These are phyloP conservation scores for Campoletis sonorensis DNA, from an alignment of 1,140 invertebrate species.

Conservation along the genomic window DNA sequence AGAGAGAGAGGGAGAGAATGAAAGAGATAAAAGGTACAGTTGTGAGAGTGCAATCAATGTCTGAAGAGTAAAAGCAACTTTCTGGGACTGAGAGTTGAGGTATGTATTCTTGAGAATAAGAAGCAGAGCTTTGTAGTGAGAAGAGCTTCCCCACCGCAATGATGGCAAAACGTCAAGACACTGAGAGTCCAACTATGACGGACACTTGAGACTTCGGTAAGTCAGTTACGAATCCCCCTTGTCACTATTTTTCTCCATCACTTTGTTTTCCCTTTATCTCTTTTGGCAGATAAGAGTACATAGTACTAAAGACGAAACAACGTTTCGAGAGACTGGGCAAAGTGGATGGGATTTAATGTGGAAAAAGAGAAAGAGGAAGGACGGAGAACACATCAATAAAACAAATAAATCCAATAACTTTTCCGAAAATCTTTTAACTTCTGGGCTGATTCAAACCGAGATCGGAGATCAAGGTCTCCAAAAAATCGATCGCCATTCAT, in stretches of 20 bases:
- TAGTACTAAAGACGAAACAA: not conserved
- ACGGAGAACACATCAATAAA: too few species aligned
- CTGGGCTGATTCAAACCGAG: too few species aligned
- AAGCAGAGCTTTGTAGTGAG: slow-evolving; percentile 20
- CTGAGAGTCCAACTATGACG: not conserved
- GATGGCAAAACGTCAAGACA: slow-evolving; percentile 1
- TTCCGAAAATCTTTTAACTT: too few species aligned
- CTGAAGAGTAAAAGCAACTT: slow-evolving; percentile 27
- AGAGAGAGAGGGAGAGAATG: not conserved
- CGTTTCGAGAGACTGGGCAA: not conserved
- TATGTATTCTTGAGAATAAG: slow-evolving; percentile 9
- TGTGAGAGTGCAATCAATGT: slow-evolving; percentile 28
- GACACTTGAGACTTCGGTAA: not conserved
- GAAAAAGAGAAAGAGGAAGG: too few species aligned
- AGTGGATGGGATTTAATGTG: not conserved
- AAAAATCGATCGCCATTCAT: too few species aligned
- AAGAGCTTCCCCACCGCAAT: not conserved
- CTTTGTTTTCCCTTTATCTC: not conserved
- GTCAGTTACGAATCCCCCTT: slow-evolving; percentile 3
- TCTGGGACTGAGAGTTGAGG: not conserved
- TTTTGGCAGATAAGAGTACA: not conserved
- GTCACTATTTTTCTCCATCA: not conserved
- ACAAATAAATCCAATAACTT: too few species aligned
- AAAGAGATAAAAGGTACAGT: slow-evolving; percentile 3
- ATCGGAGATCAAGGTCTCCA: too few species aligned